Evolutionary conservation across 2,113 vertebrate species (phyloP).

Genomic region (Motacilla tschutschensis): DNA sequence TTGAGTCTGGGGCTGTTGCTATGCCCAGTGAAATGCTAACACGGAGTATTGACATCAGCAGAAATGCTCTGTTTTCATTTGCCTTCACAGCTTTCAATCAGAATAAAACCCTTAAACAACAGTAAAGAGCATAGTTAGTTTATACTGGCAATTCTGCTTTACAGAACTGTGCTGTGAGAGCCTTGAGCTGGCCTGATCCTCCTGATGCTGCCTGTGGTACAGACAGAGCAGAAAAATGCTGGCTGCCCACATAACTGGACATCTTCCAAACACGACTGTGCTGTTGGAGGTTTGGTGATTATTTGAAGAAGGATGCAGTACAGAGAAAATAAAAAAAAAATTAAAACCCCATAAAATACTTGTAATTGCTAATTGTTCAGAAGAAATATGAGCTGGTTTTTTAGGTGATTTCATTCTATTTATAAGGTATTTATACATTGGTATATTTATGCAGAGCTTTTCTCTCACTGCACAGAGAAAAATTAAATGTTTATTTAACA

Average conservation of each 20-base stretch:
- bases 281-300: neutral
- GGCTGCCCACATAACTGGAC: neutral
- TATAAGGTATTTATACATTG: neutral
- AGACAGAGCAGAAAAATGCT: neutral
- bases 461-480: neutral
- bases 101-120: neutral
- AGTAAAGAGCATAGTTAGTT: neutral
- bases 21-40: fast-evolving
- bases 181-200: neutral
- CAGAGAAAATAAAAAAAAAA: neutral
- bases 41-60: neutral
- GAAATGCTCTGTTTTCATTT: neutral
- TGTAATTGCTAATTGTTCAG: neutral
- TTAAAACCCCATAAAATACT: neutral
- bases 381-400: neutral
- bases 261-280: fast-evolving
- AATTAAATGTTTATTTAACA: neutral
- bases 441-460: neutral
- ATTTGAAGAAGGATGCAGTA: neutral
- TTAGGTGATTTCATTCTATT: neutral
- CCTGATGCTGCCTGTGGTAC: neutral
- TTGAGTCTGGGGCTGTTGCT: neutral
- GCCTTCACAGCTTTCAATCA: neutral
- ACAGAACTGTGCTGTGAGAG: neutral
- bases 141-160: neutral